Base-by-base conservation (phyloP, 2,888 invertebrate genomes). In the Allophyes oxyacanthae region DNA sequence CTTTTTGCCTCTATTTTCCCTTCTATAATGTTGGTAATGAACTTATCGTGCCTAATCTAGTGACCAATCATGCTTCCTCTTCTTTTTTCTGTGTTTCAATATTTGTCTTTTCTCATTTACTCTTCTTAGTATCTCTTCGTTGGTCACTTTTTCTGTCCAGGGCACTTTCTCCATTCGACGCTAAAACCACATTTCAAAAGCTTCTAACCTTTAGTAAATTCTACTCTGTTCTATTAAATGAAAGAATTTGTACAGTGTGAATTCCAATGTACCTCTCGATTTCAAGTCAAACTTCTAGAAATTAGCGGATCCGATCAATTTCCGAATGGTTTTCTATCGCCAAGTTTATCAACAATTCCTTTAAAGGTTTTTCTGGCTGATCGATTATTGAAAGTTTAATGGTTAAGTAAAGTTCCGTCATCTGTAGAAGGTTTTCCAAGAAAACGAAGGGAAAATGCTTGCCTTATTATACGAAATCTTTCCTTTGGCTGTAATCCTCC, bases 281-380 rank as follows among this genome's bases (percentile, higher is more conserved):
- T 36, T 33, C 30, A 38, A 52, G 49, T 43, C 11, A 66, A 72
- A 70, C 46, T 72, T 72, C 26, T 42, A 36, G 52, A 77, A 80
- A 84, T 81, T 78, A 79, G 63, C 78, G 74, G 56, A 59, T 62
- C 54, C 64, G 75, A 78, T 77, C 71, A 79, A 79, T 84, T 79
- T 77, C 74, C 75, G 73, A 85, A 81, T 79, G 81, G 81, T 82
- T 78, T 80, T 72, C 63, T 61, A 57, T 50, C 60, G 37, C 41
- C 74, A 76, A 79, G 78, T 78, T 82, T 78, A 62, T 48, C 33
- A 76, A 80, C 76, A 80, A 81, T 78, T 72, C 77, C 72, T 75
- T 72, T n/a, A n/a, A 71, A 50, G 60, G 63, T 75, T 78, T 84
- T 87, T 77, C 71, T 77, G 76, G 61, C 44, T 81, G 79, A 86